phyloP scores from a whole-genome alignment of 2,888 invertebrate species.

The Cephus spinipes region DNA sequence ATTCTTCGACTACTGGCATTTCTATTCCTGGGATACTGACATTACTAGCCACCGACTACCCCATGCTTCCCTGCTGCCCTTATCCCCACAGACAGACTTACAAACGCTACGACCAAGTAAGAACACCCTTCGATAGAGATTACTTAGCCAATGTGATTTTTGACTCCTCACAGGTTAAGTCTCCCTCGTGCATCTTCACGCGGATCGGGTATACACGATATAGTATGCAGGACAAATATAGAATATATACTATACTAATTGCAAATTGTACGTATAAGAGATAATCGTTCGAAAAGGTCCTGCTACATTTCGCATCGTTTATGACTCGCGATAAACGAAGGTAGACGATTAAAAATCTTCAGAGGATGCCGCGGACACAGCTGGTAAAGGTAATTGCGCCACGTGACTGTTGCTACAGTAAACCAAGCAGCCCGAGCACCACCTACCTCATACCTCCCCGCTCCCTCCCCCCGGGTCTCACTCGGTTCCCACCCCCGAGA shows the following conservation, averaged over 20 bases:
- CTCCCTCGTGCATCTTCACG: background rate
- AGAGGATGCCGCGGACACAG: constrained; percentile 56
- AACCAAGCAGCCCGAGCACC: constrained; percentile 28
- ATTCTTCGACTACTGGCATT: constrained; percentile 7
- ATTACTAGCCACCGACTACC: background rate
- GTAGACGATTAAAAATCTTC: constrained; percentile 58
- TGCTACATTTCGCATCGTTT: background rate
- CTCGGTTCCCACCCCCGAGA: constrained; percentile 53
- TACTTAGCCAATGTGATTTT: background rate
- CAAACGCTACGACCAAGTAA: background rate
- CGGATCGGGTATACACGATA: background rate
- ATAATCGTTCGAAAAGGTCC: background rate
- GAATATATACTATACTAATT: background rate
- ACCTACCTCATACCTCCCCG: constrained; percentile 20
- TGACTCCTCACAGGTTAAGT: background rate
- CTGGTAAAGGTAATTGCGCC: constrained; percentile 63
- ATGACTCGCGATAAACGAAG: constrained; percentile 47
- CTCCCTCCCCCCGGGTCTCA: constrained; percentile 31
- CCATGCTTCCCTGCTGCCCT: background rate
- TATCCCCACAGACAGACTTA: background rate
- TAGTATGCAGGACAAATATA: background rate
- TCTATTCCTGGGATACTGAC: background rate
- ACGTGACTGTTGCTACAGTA: constrained; percentile 59
- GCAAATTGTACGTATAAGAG: background rate
- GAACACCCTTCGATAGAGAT: background rate